Percentiles rank a stretch among this genome's conserved stretches.
Conservation (phyloP, 2,888 invertebrate species). For the Rhaphigaster nebulosa region DNA sequence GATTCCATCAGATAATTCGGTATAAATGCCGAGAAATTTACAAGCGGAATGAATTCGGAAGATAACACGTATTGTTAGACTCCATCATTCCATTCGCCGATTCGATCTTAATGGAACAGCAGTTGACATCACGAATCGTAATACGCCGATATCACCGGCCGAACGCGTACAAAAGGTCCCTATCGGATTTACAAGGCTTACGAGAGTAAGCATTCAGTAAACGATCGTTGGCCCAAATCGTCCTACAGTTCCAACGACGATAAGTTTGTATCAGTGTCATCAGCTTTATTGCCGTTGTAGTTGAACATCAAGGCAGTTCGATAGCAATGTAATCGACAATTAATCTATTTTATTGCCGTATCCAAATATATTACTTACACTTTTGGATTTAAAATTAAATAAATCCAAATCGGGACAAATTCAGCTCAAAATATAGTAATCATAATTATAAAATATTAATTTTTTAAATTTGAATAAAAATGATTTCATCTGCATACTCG, state of each 20-base stretch:
- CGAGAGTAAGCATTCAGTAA: neutral
- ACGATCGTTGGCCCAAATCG: neutral
- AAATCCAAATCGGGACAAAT: too few species aligned
- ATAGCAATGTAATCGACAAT: neutral
- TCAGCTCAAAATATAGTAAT: too few species aligned
- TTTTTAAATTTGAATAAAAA: too few species aligned
- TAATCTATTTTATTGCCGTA: neutral
- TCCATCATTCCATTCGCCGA: neutral
- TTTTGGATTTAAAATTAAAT: neutral
- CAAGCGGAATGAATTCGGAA: neutral
- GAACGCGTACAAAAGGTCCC: neutral
- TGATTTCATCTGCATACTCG: too few species aligned
- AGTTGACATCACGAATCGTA: neutral
- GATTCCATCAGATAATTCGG: neutral
- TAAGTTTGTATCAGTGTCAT: neutral
- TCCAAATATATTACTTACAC: neutral
- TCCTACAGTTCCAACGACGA: neutral
- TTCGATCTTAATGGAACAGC: neutral
- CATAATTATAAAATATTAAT: too few species aligned
- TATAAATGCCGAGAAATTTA: neutral
- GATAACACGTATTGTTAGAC: neutral
- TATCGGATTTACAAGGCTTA: neutral
- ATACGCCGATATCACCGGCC: neutral
- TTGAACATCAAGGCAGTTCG: neutral
- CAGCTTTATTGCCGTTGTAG: neutral